A percentile compares a stretch with the other conserved stretches of the same genome.
phyloP scores from a whole-genome alignment of 2,797 vertebrate species.

The Nyctibius grandis region DNA sequence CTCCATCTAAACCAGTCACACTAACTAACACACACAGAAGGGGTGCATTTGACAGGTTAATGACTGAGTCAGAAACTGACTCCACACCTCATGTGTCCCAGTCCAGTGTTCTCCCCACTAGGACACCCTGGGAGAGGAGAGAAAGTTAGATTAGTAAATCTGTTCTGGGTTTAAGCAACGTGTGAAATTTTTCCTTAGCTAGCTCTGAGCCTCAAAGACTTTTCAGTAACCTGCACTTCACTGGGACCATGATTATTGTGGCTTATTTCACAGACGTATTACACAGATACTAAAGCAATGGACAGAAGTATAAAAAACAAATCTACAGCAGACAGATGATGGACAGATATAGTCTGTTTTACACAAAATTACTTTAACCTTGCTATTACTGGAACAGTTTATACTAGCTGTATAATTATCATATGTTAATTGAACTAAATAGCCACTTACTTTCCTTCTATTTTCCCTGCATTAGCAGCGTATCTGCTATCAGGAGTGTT shows the following conservation, averaged over 20 bases:
- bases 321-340: not conserved
- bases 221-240: not conserved
- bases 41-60: not conserved
- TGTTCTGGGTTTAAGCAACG: not conserved
- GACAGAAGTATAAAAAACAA: not conserved
- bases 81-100: not conserved
- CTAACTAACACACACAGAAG: not conserved
- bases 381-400: not conserved
- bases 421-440: not conserved
- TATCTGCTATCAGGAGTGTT: slow-evolving; percentile 67
- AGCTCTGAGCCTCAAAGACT: not conserved
- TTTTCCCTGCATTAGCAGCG: slow-evolving; percentile 18
- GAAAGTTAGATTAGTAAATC: not conserved
- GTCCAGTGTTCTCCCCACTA: not conserved
- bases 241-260: not conserved
- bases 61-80: not conserved
- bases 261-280: not conserved
- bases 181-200: not conserved
- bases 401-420: not conserved
- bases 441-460: slow-evolving; percentile 73
- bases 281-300: not conserved
- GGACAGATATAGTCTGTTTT: not conserved
- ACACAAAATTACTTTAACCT: not conserved
- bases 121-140: not conserved
- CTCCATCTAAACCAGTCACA: not conserved